Base-by-base conservation (phyloP, 1,140 invertebrate species). In the Platyscapa corneri region DNA sequence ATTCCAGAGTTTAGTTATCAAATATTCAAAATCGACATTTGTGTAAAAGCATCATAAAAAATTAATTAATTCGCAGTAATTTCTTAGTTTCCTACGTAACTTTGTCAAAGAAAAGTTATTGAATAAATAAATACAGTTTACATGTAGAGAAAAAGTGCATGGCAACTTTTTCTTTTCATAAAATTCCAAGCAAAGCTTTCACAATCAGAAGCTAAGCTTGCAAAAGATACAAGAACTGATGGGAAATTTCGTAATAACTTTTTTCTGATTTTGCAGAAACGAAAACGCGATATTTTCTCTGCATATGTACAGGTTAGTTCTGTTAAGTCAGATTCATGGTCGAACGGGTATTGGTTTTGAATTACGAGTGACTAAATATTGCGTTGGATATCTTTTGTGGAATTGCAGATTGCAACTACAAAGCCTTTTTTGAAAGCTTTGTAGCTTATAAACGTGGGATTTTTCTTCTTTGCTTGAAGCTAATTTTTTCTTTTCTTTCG, bases 321-420 rank as follows among this genome's bases (percentile, higher is more conserved):
- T 49, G 64, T 72, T 78, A 84, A 84, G 60, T 84, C 30, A 46
- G 20, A 78, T 84, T 84, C 77, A 84, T 80, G 83, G 46, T 16
- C 65, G 65, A 72, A 23, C 49, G 76, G 39, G 60, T 84, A 84
- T 84, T 80, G 83, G 83, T 77, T 84, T 64, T 74, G 82, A 84
- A 84, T 84, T 74, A 80, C 77, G 83, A 79, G 76, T 49, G 39
- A 70, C 75, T 84, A 84, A 77, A 84, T 84, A 84, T 84, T 70
- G 56, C 72, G 82, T 46, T 7, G n/a, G 23, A 34, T 75, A 82
- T 75, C 81, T 74, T 82, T 75, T 82, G 42, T 82, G 34, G 70
- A 46, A 60, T 60, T 8, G 8, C 34, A 12, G 12, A 8, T 20
- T 14, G 53, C 53, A 1, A 39, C 42, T 34, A 14, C 14, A 1